A percentile compares a stretch with the other conserved stretches of the same genome.
Evolutionary conservation across 2,888 invertebrate genomes (phyloP).

Genomic region (Xestia xanthographa): DNA sequence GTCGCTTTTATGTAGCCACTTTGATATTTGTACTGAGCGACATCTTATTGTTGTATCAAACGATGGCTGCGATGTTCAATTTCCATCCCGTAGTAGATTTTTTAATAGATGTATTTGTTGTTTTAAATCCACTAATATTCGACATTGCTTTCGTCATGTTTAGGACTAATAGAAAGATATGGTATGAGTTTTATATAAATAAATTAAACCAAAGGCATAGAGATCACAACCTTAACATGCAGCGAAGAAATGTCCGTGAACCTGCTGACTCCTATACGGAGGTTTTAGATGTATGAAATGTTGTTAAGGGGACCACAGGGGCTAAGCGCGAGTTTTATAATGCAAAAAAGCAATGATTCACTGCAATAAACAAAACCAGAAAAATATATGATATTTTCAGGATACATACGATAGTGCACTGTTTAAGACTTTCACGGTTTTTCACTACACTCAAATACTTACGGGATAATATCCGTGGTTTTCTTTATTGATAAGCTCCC

Average conservation of each 20-base stretch:
- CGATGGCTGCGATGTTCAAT: no score
- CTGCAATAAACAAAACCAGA: no score
- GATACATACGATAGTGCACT: no score
- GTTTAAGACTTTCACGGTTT: no score
- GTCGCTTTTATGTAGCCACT: constrained; percentile 4
- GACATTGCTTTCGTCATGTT: neutral
- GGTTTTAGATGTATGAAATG: neutral
- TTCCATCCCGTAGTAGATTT: no score
- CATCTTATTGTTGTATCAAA: neutral
- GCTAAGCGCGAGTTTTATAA: no score
- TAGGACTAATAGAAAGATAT: neutral
- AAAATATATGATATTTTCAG: no score
- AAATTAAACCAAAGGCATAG: neutral
- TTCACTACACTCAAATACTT: no score
- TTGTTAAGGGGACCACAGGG: no score
- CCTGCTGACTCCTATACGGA: neutral
- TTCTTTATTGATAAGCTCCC: no score
- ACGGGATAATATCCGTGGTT: no score
- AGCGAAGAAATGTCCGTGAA: neutral
- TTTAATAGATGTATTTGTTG: neutral
- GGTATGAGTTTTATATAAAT: neutral
- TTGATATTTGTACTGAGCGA: neutral
- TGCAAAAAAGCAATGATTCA: no score
- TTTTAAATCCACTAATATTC: neutral
- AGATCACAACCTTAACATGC: neutral